Evolutionary conservation across 2,888 invertebrate species (phyloP), one percentile per base, ranked within the genome.

Genomic region (Eupeodes latifasciatus): DNA sequence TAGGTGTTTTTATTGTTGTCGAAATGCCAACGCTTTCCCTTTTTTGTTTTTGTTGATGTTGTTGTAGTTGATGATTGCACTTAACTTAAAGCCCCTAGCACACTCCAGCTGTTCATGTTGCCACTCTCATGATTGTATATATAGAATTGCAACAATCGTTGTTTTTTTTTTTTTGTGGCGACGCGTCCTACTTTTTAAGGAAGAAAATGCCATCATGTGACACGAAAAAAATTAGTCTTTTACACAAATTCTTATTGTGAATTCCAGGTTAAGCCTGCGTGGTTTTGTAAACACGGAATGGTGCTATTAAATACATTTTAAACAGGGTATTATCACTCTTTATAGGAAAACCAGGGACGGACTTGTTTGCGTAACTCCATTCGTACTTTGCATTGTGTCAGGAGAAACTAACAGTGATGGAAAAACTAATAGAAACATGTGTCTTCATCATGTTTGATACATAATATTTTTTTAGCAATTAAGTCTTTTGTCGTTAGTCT

Each of bases 101-200:
- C n/a, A 51, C 34, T 34, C 11, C 36, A 69, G 64, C 34, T 44
- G 81, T 59, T 57, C 51, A 59, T 3, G 40, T 16, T 71, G 55
- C 71, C 16, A 64, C 16, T 44, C 19, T 14, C 67, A 72, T 72
- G 57, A 55, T 40, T 40, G 14, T 47, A 3, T 66, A 47, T 27
- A 64, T 57, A 71, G 53, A 78, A 81, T 64, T 79, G 61, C 53
- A 69, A 40, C 74, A 79, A 74, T 74, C 67, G 36, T 80, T 78
- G n/a, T 64, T 47, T 66, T 57, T 83, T 66, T 57, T 83, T 14
- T 74, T 59, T 66, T 59, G 59, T 62, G 57, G 59, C 27, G 59
- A 51, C 55, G 59, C 44, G 85, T 85, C 74, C 85, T 78, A 86
- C 85, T 86, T 86, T 74, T 78, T 78, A 78, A 86, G 72, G 82